Percentiles rank a stretch among this genome's conserved stretches.
These are phyloP conservation scores for Aurelia aurita complex sp. Pacific DNA, from an alignment of 30 jellyfish, hydroid and myxozoan species.

Conservation along the genomic window DNA sequence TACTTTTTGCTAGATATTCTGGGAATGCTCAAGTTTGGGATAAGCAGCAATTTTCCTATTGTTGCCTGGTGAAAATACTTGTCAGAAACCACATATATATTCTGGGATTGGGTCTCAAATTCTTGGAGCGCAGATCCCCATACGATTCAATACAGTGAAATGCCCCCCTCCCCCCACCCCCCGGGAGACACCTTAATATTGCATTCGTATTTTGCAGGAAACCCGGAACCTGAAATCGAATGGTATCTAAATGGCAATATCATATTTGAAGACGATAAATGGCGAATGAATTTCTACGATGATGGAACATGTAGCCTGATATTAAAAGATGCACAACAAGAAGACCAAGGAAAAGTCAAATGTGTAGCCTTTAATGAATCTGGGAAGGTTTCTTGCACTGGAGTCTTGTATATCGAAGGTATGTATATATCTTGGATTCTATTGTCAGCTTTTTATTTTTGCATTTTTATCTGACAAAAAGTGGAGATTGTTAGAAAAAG, in stretches of 20 bases:
- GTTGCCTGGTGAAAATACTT: too few species aligned
- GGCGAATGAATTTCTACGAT: conserved; percentile 70
- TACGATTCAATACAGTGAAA: too few species aligned
- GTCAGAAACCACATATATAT: too few species aligned
- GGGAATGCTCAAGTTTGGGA: too few species aligned
- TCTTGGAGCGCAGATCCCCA: too few species aligned
- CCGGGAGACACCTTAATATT: not conserved
- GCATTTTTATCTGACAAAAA: too few species aligned
- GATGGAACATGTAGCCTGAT: conserved; percentile 79
- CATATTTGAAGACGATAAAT: conserved; percentile 61
- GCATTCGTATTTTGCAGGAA: conserved; percentile 33
- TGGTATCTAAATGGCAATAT: conserved; percentile 74
- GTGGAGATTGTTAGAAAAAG: too few species aligned
- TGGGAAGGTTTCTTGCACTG: conserved; percentile 80
- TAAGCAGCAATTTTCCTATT: too few species aligned
- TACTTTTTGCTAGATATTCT: too few species aligned
- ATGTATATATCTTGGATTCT: not conserved
- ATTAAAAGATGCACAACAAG: conserved; percentile 57
- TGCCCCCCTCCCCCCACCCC: not conserved
- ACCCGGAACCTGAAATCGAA: conserved; percentile 68
- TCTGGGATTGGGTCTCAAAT: too few species aligned
- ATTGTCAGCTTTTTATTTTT: too few species aligned
- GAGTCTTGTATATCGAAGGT: conserved; percentile 89
- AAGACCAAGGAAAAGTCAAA: conserved; percentile 81
- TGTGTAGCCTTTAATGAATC: conserved; percentile 82